These are phyloP conservation scores for Fistularia tabacaria DNA, from an alignment of 2,797 vertebrate genomes.

Conservation along the genomic window DNA sequence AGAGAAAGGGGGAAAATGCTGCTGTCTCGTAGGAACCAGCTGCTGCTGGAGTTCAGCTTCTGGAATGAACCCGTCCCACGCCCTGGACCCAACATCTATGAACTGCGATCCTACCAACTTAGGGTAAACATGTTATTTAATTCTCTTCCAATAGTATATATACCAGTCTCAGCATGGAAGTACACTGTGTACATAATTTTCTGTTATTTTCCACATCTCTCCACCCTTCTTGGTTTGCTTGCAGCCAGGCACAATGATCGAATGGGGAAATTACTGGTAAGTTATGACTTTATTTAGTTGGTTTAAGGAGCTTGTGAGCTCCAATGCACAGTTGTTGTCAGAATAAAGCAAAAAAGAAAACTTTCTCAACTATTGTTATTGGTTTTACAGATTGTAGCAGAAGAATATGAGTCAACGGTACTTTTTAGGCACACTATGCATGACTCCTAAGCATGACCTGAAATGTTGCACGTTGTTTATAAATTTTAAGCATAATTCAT, in stretches of 20 bases:
- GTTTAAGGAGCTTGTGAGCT: background rate
- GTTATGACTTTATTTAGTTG: background rate
- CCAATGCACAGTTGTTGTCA: background rate
- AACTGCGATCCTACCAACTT: constrained; percentile 91
- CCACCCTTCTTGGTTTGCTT: constrained; percentile 8
- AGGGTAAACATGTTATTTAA: constrained; percentile 69
- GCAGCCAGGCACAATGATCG: constrained; percentile 97
- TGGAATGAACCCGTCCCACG: constrained; percentile 92
- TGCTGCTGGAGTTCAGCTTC: constrained; percentile 94
- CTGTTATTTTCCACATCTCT: constrained; percentile 4
- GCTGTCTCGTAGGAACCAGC: constrained; percentile 90
- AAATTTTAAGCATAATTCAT: constrained; percentile 13
- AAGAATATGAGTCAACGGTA: constrained; percentile 56
- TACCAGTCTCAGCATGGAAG: background rate
- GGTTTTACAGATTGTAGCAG: constrained; percentile 68
- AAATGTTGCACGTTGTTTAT: constrained; percentile 12
- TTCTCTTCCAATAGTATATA: background rate
- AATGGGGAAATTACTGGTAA: constrained; percentile 99
- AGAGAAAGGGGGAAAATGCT: constrained; percentile 90
- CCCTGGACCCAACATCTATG: constrained; percentile 90
- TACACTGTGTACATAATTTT: too few species aligned
- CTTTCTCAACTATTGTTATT: constrained; percentile 43
- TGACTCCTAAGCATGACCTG: constrained; percentile 32
- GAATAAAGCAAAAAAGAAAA: background rate
- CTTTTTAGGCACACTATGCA: constrained; percentile 33